Percentiles rank a stretch among this genome's conserved stretches.
Evolutionary conservation across 2,888 invertebrate genomes (phyloP).

Genomic region (Cephus rjabovi): DNA sequence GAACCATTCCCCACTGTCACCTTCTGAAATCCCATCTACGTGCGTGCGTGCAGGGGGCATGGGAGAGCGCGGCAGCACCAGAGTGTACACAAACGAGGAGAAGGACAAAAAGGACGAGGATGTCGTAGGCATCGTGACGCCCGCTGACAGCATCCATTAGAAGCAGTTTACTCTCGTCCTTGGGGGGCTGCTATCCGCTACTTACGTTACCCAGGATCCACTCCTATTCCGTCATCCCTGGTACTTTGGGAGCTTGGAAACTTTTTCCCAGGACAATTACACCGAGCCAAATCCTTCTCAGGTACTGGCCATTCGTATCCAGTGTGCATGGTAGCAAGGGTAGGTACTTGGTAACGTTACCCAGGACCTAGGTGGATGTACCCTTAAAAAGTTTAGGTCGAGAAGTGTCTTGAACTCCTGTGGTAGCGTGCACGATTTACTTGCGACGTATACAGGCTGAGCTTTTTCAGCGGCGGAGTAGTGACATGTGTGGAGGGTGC

Average conservation of each 20-base stretch:
- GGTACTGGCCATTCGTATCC: neutral
- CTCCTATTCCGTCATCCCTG: neutral
- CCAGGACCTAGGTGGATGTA: neutral
- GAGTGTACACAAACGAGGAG: neutral
- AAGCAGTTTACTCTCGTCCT: constrained; percentile 56
- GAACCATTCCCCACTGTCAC: neutral
- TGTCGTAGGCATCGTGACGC: neutral
- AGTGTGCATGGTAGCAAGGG: neutral
- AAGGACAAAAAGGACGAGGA: neutral
- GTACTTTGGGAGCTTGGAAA: neutral
- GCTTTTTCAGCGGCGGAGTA: neutral
- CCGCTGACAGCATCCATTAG: constrained; percentile 57
- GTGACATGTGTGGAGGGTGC: neutral
- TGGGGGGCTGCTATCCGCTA: constrained; percentile 25
- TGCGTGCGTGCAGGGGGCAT: neutral
- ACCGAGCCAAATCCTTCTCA: neutral
- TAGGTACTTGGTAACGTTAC: neutral
- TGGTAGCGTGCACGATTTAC: constrained; percentile 21
- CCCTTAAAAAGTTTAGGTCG: neutral
- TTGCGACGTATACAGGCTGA: constrained; percentile 26
- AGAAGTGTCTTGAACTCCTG: neutral
- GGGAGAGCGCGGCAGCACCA: neutral
- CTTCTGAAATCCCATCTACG: neutral
- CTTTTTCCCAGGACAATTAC: neutral
- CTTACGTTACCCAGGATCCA: neutral